Percentiles rank a stretch among this genome's conserved stretches.
Evolutionary conservation across 2,888 invertebrate genomes (phyloP).

Genomic region (Epirrhoe tristata): DNA sequence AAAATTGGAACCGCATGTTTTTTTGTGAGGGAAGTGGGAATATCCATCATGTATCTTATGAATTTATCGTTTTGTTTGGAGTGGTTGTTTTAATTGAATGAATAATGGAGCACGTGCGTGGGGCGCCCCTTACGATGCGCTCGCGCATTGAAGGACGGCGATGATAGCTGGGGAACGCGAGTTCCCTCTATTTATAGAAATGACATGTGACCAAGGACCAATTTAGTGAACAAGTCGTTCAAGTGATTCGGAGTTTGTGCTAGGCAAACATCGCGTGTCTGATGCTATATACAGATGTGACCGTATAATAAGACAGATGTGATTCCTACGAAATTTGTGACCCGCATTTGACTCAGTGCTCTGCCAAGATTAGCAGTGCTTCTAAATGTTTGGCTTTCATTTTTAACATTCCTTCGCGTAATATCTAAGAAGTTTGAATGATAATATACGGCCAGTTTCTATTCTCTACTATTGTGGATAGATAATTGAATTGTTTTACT

Average conservation of each 20-base stretch:
- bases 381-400: slow-evolving; percentile 48
- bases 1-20: slow-evolving; percentile 9
- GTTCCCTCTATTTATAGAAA: slow-evolving; percentile 66
- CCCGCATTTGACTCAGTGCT: slow-evolving; percentile 66
- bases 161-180: slow-evolving; percentile 66
- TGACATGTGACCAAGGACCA: slow-evolving; percentile 45
- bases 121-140: slow-evolving; percentile 69
- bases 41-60: slow-evolving; percentile 27
- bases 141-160: slow-evolving; percentile 58
- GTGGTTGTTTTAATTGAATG: slow-evolving; percentile 62
- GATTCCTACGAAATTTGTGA: slow-evolving; percentile 62
- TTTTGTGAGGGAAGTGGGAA: slow-evolving; percentile 23
- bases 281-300: slow-evolving; percentile 6
- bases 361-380: slow-evolving; percentile 69
- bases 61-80: slow-evolving; percentile 61
- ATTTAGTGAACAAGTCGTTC: slow-evolving; percentile 33
- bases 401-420: slow-evolving; percentile 44
- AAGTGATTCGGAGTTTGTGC: slow-evolving; percentile 19
- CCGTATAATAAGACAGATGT: slow-evolving; percentile 49
- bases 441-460: background rate
- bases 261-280: slow-evolving; percentile 9
- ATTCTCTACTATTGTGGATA: too few species aligned
- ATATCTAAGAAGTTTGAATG: slow-evolving; percentile 10
- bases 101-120: slow-evolving; percentile 74
- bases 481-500: too few species aligned